phyloP scores from a whole-genome alignment of 2,797 vertebrate species.

The Typhlichthys eigenmanni region DNA sequence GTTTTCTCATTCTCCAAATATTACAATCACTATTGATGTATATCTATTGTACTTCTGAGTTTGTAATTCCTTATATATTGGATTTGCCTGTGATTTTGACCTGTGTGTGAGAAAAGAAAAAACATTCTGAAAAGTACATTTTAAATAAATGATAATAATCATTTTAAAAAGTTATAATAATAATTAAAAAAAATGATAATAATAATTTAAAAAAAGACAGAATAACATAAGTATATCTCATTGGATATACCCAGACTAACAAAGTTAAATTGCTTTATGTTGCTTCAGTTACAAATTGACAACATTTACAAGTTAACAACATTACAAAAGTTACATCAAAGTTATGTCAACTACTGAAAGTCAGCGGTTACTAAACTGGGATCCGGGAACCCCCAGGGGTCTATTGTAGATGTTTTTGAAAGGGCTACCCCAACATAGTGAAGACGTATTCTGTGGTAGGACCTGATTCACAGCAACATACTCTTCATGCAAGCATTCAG shows the following conservation, averaged over 20 bases:
- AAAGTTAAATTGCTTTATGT: background rate
- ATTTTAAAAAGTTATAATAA: no score
- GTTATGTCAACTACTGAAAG: conserved; percentile 9
- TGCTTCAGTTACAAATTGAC: background rate
- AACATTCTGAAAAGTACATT: background rate
- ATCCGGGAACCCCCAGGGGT: conserved; percentile 15
- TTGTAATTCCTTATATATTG: no score
- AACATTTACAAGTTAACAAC: background rate
- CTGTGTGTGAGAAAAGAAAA: no score
- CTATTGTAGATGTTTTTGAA: conserved; percentile 1
- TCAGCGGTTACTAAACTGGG: conserved; percentile 14
- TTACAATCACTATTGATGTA: no score
- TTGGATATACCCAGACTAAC: background rate
- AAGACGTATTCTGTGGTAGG: background rate
- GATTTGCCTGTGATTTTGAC: no score
- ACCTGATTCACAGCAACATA: no score
- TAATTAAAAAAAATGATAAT: background rate
- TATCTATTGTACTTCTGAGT: no score
- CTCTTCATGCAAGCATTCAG: background rate
- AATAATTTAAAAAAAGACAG: no score
- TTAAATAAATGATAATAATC: background rate
- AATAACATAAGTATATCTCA: background rate
- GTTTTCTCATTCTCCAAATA: no score
- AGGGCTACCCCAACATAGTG: background rate
- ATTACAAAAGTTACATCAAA: background rate